These are phyloP conservation scores for Trissolcus basalis DNA, from an alignment of 1,140 invertebrate species.

Conservation along the genomic window DNA sequence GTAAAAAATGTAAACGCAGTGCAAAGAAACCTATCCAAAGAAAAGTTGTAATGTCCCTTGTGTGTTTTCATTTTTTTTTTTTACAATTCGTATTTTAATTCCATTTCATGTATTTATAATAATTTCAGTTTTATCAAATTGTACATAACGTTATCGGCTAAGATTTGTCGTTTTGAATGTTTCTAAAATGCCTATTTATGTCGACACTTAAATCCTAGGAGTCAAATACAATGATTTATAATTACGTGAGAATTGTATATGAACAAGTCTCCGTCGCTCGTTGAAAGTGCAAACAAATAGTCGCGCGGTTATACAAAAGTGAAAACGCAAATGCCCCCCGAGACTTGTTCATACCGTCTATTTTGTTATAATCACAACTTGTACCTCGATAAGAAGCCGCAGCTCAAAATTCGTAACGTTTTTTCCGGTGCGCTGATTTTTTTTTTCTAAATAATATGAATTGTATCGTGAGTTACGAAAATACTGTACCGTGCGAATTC, in stretches of 20 bases:
- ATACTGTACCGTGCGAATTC: conserved; percentile 20
- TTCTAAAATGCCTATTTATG: conserved; percentile 15
- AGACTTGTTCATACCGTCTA: conserved; percentile 15
- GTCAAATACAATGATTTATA: conserved; percentile 16
- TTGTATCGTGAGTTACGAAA: conserved; percentile 7
- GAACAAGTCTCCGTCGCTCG: conserved; percentile 7
- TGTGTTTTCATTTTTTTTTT: too few relatives aligned
- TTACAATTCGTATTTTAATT: too few relatives aligned
- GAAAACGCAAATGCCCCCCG: not conserved
- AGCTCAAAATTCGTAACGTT: too few relatives aligned
- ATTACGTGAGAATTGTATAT: not conserved
- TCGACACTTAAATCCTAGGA: conserved; percentile 9
- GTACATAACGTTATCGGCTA: conserved; percentile 6
- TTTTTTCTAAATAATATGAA: too few relatives aligned
- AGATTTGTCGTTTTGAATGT: too few relatives aligned
- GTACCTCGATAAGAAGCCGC: conserved; percentile 1
- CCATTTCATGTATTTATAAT: too few relatives aligned
- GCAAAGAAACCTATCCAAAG: not conserved
- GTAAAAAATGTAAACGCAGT: not conserved
- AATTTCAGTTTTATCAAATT: not conserved
- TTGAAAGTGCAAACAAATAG: too few relatives aligned
- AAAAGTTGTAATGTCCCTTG: not conserved
- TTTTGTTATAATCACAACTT: conserved; percentile 9
- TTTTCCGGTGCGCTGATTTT: too few relatives aligned
- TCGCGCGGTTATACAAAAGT: not conserved